Base-by-base conservation (phyloP, 35 echinoderm and acorn worm genomes). In the Chiridota heheva region DNA sequence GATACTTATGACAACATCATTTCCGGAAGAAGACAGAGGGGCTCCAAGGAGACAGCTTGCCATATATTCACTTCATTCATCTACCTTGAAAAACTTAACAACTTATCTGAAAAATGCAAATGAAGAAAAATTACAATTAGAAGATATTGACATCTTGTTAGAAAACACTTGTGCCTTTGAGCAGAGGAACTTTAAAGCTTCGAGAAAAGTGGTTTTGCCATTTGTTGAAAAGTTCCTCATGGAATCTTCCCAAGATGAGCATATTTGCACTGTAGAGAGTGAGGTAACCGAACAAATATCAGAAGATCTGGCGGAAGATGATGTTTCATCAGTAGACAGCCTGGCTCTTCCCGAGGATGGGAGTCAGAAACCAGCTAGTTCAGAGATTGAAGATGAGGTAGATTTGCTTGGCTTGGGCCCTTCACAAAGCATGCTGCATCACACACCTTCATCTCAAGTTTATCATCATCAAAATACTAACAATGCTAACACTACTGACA, bases 151-250 rank as follows among this genome's bases (percentile, higher is more conserved):
- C n/a, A n/a, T n/a, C n/a, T n/a, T n/a, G n/a, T n/a, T n/a, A n/a
- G n/a, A n/a, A n/a, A n/a, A n/a, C n/a, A n/a, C n/a, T 12, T 57
- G 53, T 72, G 60, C 67, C 27, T 91, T 80, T 48, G 27, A 72
- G 32, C 89, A 91, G 66, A 75, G 67, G 29, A 91, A 91, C 43
- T 49, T 72, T 47, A 78, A 40, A 28, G 89, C 82, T 36, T 91
- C 89, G 4, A 70, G 89, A 40, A 91, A 91, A 60, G 34, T 70
- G 30, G 37, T 91, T 24, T 65, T 91, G 47, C 89, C 89, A 39
- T 38, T 85, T 45, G 64, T 65, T 17, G 73, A 91, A 22, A 40
- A 69, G 37, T 91, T 91, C 43, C 58, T 91, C 41, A 75, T 85
- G 39, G 49, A 73, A 13, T 39, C 44, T 36, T 56, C 33, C 22